A percentile compares a stretch with the other conserved stretches of the same genome.
phyloP scores from a whole-genome alignment of 2,888 invertebrate species.

The Acanthosepion esculentum region DNA sequence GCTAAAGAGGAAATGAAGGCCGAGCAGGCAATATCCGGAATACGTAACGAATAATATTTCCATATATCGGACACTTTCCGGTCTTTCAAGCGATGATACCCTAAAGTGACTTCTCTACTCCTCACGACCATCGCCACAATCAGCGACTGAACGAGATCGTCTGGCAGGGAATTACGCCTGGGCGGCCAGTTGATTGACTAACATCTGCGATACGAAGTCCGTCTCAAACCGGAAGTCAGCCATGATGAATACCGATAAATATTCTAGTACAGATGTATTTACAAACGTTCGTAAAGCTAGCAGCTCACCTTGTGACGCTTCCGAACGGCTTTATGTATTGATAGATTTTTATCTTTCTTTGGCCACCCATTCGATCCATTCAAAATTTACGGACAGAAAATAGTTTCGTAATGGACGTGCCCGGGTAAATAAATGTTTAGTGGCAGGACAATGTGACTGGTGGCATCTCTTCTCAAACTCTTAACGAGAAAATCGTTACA shows the following conservation, averaged over 20 bases:
- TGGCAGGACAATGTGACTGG: too few relatives aligned
- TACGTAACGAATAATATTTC: background rate
- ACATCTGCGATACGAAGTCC: background rate
- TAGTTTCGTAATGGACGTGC: too few relatives aligned
- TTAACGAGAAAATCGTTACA: too few relatives aligned
- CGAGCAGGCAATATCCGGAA: background rate
- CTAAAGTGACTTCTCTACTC: background rate
- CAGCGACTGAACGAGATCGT: background rate
- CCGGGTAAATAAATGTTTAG: too few relatives aligned
- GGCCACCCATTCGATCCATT: too few relatives aligned
- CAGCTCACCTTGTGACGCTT: too few relatives aligned
- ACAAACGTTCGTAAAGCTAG: background rate
- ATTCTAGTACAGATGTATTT: background rate
- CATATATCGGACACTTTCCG: background rate
- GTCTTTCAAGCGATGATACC: background rate
- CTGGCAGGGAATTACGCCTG: background rate
- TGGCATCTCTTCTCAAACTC: too few relatives aligned
- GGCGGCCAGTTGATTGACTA: background rate
- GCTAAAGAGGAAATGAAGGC: background rate
- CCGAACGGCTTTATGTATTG: too few relatives aligned
- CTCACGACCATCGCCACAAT: background rate
- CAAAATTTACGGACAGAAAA: too few relatives aligned
- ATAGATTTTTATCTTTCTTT: too few relatives aligned
- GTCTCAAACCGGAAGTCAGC: background rate
- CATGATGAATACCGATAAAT: background rate